A percentile compares a stretch with the other conserved stretches of the same genome.
phyloP scores from a whole-genome alignment of 2,888 invertebrate species.

The Heliconius hortense region DNA sequence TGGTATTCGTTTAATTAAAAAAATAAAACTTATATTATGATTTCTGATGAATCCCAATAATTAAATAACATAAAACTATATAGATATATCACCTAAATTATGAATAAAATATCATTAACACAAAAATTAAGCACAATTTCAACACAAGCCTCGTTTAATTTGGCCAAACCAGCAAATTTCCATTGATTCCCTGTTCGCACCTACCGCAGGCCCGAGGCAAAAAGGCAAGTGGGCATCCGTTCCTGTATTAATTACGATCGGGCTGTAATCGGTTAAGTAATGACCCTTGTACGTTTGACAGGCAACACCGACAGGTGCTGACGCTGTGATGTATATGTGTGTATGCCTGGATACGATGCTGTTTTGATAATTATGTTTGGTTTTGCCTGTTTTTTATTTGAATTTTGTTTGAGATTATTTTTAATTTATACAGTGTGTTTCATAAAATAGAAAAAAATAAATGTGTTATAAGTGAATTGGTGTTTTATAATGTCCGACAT shows the following conservation, averaged over 20 bases:
- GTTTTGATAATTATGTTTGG: conserved; percentile 15
- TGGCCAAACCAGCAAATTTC: conserved; percentile 1
- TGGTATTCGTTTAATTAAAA: no score
- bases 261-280: conserved; percentile 74
- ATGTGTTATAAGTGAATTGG: background rate
- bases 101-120: no score
- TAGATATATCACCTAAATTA: no score
- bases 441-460: no score
- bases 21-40: no score
- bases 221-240: conserved; percentile 51
- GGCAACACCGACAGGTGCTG: conserved; percentile 68
- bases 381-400: background rate
- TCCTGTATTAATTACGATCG: conserved; percentile 71
- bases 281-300: conserved; percentile 80
- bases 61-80: no score
- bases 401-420: background rate
- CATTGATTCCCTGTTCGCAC: conserved; percentile 42
- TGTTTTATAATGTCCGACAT: no score
- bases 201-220: conserved; percentile 47
- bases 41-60: no score
- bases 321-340: conserved; percentile 24
- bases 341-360: conserved; percentile 40
- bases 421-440: no score
- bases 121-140: background rate
- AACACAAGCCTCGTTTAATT: background rate